Evolutionary conservation across 1,140 invertebrate species (phyloP), one percentile per base, ranked within the genome.

Genomic region (Zaprionus kolodkinae): DNA sequence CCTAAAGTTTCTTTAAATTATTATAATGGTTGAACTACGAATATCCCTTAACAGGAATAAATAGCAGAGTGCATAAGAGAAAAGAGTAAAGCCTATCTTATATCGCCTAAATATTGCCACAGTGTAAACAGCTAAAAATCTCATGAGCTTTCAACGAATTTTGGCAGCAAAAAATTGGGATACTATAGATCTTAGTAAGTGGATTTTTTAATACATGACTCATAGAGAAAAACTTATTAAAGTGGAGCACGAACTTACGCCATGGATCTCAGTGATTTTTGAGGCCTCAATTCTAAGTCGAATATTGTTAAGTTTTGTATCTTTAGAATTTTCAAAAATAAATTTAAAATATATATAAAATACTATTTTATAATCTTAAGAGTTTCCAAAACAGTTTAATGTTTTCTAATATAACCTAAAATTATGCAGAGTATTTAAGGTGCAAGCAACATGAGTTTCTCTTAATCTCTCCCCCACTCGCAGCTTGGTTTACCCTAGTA

Each of bases 61-160:
- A 43, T 0, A 43, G n/a, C n/a, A n/a, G n/a, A n/a, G n/a, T n/a
- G n/a, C 2, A 7, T 7, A 6, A 21, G 21, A 21, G n/a, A n/a
- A n/a, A n/a, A n/a, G n/a, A n/a, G n/a, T n/a, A n/a, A n/a, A n/a
- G n/a, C n/a, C n/a, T n/a, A n/a, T n/a, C n/a, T n/a, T n/a, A n/a
- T 48, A 48, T 21, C 17, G 10, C 1, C 10, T 5, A 0, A 21
- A 50, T 21, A 4, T 48, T 15, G 9, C 6, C 2, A 48, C 9
- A 48, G 13, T 5, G 45, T 48, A 1, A 21, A 17, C 7, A 50
- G 1, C 25, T 45, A 5, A 21, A 66, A 66, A 55, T 56, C 12
- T 56, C 30, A 56, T 56, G 36, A 56, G 56, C 9, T 66, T 54
- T 27, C 15, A 43, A 27, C 27, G 11, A 45, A 55, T 33, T 45